phyloP scores from a whole-genome alignment of 2,888 invertebrate species.

The Bhutanitis thaidina region DNA sequence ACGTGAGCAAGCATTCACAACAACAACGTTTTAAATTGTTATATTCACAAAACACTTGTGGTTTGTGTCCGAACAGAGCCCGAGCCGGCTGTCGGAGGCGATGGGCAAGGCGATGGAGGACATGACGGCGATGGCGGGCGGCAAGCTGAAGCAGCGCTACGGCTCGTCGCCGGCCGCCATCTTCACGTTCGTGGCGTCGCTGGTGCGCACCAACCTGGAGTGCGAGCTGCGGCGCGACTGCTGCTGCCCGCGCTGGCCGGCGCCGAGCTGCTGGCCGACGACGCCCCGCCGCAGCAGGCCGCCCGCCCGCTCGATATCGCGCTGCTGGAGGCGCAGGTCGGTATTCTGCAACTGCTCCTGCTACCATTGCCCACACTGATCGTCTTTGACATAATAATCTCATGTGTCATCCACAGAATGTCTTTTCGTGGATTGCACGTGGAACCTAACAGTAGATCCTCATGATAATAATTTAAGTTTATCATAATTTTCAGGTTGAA shows the following conservation, averaged over 20 bases:
- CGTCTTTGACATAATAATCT: no score
- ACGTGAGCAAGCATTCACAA: no score
- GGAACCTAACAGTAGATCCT: no score
- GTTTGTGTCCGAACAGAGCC: conserved; percentile 61
- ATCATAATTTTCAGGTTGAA: conserved; percentile 79
- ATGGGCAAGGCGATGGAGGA: conserved; percentile 97
- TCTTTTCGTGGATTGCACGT: no score
- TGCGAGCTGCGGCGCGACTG: conserved; percentile 94
- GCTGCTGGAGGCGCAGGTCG: conserved; percentile 49
- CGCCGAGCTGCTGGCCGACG: conserved; percentile 84
- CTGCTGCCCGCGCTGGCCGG: conserved; percentile 82
- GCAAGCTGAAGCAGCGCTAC: conserved; percentile 87
- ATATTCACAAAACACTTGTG: no score
- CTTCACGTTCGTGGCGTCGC: conserved; percentile 93
- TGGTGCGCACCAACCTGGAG: conserved; percentile 95
- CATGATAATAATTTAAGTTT: no score
- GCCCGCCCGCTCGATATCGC: conserved; percentile 40
- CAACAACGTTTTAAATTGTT: no score
- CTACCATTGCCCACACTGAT: no score
- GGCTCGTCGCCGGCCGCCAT: conserved; percentile 77
- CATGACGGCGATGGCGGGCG: conserved; percentile 92
- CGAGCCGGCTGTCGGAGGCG: conserved; percentile 89
- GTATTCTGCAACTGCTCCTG: no score
- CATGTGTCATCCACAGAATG: no score
- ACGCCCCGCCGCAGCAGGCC: conserved; percentile 39